Evolutionary conservation across 2,888 invertebrate genomes (phyloP).

Genomic region (Chydorus sphaericus): DNA sequence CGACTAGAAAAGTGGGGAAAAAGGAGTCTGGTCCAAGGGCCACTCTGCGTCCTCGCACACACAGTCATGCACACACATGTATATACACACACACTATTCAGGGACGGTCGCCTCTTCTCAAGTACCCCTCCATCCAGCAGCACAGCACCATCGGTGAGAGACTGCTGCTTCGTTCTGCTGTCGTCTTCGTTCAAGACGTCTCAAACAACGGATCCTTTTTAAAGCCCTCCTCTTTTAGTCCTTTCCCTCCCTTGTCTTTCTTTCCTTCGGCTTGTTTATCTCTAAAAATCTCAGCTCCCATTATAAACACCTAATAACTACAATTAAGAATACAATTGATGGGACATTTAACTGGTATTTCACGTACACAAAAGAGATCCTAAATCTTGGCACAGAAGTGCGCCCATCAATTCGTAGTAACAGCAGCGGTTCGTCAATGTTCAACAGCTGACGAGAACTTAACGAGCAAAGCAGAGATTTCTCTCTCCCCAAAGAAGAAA

Average conservation of each 20-base stretch:
- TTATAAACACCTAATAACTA: not conserved
- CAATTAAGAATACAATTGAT: no score
- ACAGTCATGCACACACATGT: not conserved
- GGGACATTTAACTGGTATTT: no score
- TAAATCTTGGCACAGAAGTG: no score
- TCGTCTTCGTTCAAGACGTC: not conserved
- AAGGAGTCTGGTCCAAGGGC: slow-evolving; percentile 1
- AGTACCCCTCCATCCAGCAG: not conserved
- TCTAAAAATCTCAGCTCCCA: not conserved
- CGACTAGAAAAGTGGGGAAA: not conserved
- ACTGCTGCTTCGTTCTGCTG: not conserved
- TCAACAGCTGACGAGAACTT: no score
- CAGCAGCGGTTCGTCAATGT: no score
- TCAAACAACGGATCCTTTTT: not conserved
- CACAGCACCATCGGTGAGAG: slow-evolving; percentile 4
- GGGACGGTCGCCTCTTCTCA: not conserved
- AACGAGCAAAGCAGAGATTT: slow-evolving; percentile 5
- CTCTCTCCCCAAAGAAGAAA: no score
- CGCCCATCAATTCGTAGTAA: no score
- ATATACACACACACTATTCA: not conserved
- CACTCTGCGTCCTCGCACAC: not conserved
- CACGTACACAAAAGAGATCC: no score
- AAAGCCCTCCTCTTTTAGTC: not conserved
- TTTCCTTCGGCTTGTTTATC: not conserved
- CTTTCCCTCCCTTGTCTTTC: not conserved